A percentile compares a stretch with the other conserved stretches of the same genome.
phyloP scores from a whole-genome alignment of 2,888 invertebrate species.

The Amphipoea lucens region DNA sequence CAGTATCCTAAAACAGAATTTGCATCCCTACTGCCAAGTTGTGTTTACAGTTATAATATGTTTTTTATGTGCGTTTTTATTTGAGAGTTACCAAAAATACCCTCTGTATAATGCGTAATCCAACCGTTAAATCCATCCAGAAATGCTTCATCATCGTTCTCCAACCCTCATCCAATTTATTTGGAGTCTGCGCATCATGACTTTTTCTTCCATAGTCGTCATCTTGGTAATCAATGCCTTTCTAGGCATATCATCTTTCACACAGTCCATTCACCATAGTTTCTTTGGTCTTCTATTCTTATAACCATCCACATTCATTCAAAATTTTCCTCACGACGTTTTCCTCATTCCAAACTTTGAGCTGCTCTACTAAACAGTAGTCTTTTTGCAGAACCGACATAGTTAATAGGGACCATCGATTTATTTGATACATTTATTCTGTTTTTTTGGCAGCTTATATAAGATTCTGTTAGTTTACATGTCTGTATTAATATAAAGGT shows the following conservation, averaged over 20 bases:
- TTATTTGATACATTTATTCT: neutral
- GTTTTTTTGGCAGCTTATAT: neutral
- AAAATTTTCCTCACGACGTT: too few species aligned
- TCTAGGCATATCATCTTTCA: neutral
- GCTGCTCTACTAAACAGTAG: too few species aligned
- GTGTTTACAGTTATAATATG: slow-evolving; percentile 52
- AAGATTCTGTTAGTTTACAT: slow-evolving; percentile 19
- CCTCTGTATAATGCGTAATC: neutral
- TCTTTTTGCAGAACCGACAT: too few species aligned
- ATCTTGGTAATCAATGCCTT: neutral
- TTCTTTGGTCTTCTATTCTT: neutral
- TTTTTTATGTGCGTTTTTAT: slow-evolving; percentile 30
- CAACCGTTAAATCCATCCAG: too few species aligned
- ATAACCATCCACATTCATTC: neutral
- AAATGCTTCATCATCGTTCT: neutral
- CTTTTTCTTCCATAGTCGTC: neutral
- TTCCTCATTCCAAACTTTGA: too few species aligned
- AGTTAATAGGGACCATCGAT: too few species aligned
- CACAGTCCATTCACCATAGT: too few species aligned
- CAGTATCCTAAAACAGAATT: slow-evolving; percentile 56
- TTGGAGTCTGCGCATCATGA: neutral
- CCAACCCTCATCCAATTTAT: neutral
- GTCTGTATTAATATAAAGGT: slow-evolving; percentile 32
- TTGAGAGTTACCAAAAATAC: neutral
- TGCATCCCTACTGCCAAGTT: slow-evolving; percentile 54